phyloP scores from a whole-genome alignment of 2,888 invertebrate species.

The Hemicrepidius hirtus region DNA sequence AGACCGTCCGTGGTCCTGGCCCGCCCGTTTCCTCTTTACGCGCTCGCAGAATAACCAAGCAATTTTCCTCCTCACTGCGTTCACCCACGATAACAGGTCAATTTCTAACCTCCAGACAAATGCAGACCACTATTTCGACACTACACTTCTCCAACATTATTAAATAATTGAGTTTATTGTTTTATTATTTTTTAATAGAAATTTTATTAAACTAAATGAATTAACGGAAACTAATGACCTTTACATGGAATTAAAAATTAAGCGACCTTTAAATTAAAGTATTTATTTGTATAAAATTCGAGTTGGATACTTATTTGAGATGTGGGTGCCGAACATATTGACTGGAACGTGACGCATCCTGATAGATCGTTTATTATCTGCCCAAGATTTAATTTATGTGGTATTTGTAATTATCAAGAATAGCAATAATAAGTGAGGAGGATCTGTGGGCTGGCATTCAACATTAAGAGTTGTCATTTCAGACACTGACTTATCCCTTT shows the following conservation, averaged over 20 bases:
- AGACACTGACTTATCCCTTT: constrained; percentile 63
- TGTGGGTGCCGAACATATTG: constrained; percentile 22
- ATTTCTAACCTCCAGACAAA: constrained; percentile 61
- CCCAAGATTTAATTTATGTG: constrained; percentile 61
- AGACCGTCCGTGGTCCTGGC: constrained; percentile 51
- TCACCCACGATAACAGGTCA: constrained; percentile 64
- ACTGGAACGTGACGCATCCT: constrained; percentile 34
- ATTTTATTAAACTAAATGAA: not conserved
- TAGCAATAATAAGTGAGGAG: constrained; percentile 61
- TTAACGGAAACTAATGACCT: not conserved
- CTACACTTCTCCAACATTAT: constrained; percentile 28
- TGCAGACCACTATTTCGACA: constrained; percentile 50
- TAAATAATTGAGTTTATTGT: constrained; percentile 28
- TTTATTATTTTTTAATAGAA: not conserved
- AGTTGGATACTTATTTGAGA: constrained; percentile 13
- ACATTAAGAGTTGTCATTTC: constrained; percentile 62
- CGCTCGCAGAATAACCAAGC: constrained; percentile 63
- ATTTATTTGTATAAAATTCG: constrained; percentile 17
- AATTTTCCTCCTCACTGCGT: constrained; percentile 66
- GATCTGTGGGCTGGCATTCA: constrained; percentile 61
- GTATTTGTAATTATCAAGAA: constrained; percentile 62
- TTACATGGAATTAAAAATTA: not conserved
- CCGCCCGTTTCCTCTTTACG: constrained; percentile 56
- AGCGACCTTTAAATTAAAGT: not conserved
- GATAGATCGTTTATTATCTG: constrained; percentile 49